Evolutionary conservation across 2,113 vertebrate species (phyloP).

Genomic region (Podilymbus podiceps): DNA sequence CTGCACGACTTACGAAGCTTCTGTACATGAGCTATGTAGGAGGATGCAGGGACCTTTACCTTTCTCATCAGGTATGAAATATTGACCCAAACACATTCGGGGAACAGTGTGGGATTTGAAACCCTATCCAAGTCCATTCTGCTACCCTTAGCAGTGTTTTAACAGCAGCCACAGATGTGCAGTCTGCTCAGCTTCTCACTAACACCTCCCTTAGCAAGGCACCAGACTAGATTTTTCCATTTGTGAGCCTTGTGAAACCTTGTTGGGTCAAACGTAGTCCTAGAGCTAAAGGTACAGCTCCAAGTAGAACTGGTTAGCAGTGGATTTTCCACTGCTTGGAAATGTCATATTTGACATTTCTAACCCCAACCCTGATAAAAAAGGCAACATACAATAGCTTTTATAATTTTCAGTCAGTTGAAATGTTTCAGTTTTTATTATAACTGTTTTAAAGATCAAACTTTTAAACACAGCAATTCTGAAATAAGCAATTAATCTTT

Average conservation of each 20-base stretch:
- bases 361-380: not conserved
- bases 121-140: not conserved
- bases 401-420: not conserved
- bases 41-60: not conserved
- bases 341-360: not conserved
- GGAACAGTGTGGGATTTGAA: not conserved
- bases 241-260: not conserved
- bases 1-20: not conserved
- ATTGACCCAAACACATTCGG: not conserved
- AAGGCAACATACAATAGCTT: not conserved
- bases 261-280: not conserved
- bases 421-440: not conserved
- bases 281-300: not conserved
- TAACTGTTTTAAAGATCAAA: not conserved
- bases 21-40: not conserved
- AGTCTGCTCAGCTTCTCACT: not conserved
- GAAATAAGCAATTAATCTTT: not conserved
- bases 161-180: rapidly evolving
- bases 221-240: not conserved
- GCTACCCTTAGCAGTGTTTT: not conserved
- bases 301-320: not conserved
- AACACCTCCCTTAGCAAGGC: not conserved
- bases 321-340: not conserved
- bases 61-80: not conserved
- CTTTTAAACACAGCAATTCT: not conserved